Base-by-base conservation (phyloP, 1,140 invertebrate species). In the Cotesia vestalis region DNA sequence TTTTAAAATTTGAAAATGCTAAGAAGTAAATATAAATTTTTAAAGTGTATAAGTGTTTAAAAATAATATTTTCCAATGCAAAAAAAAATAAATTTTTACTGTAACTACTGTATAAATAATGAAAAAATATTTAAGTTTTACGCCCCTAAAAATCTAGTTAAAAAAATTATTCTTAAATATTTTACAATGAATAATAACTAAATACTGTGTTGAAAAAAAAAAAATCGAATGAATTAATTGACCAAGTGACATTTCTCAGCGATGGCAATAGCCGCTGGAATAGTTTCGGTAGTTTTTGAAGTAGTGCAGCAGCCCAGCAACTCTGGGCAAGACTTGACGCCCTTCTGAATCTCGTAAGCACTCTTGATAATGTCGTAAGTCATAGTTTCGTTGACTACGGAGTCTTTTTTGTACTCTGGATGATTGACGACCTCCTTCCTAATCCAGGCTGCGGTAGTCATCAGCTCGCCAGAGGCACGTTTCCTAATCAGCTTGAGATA, bases 401-500 rank as follows among this genome's bases (percentile, higher is more conserved):
- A 98, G 86, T 99, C 97, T 81, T 95, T 88, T 77, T 93, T 93
- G 87, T 99, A 99, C 62, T 94, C 91, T 0, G 95, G 92, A 89
- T 99, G 98, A 2, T 88, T 89, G 35, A 90, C 89, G 66, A 99
- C 94, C 89, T 98, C 98, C 71, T 95, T 90, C 27, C 98, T 89
- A 75, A 99, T 93, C 96, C 96, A 99, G 35, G 92, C 88, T 52
- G 96, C 96, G 75, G 95, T 95, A 53, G 96, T 98, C 76, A 91
- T 87, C 12, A 95, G 88, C 80, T 94, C 92, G 75, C 96, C 96
- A 75, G 94, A 92, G 6, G 97, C 97, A 78, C 97, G 89, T 75
- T 91, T 90, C 81, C 96, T 92, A 82, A 99, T 99, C 55, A 99
- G 91, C 81, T 94, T 95, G 63, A 99, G 90, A 88, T 99, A 99